Evolutionary conservation across 2,797 vertebrate species (phyloP).

Genomic region (Clarias pachynema): DNA sequence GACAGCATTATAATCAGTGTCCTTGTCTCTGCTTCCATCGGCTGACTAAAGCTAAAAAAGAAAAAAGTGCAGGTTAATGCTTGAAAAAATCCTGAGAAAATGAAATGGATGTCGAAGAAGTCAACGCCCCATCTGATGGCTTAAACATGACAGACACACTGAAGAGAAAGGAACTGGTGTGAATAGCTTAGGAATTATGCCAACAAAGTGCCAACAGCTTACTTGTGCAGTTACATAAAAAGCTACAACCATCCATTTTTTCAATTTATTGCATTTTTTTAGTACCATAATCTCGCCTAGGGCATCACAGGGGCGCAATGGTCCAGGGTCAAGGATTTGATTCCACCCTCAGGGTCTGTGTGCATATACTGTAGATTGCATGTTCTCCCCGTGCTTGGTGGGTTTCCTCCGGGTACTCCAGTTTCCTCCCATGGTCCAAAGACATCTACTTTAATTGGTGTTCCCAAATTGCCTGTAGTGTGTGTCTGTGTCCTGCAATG

Average conservation of each 20-base stretch:
- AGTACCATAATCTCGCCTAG: not conserved
- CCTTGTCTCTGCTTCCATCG: slow-evolving; percentile 7
- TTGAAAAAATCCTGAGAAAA: not conserved
- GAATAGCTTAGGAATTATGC: not conserved
- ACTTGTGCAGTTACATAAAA: not conserved
- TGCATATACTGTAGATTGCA: no score
- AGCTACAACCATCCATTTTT: not conserved
- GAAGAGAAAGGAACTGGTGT: not conserved
- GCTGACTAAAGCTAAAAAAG: not conserved
- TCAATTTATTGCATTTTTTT: not conserved
- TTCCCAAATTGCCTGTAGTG: no score
- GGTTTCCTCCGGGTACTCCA: no score
- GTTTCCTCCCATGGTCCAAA: no score
- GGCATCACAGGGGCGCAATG: no score
- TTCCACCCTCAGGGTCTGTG: no score
- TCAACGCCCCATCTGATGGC: not conserved
- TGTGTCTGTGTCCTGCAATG: no score
- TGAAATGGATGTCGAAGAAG: not conserved
- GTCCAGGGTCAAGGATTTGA: no score
- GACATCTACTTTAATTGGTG: no score
- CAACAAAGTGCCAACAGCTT: not conserved
- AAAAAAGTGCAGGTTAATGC: not conserved
- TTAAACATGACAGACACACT: not conserved
- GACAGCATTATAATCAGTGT: not conserved
- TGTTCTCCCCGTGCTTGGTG: no score